These are phyloP conservation scores for Apamea sordens DNA, from an alignment of 2,888 invertebrate species.

Conservation along the genomic window DNA sequence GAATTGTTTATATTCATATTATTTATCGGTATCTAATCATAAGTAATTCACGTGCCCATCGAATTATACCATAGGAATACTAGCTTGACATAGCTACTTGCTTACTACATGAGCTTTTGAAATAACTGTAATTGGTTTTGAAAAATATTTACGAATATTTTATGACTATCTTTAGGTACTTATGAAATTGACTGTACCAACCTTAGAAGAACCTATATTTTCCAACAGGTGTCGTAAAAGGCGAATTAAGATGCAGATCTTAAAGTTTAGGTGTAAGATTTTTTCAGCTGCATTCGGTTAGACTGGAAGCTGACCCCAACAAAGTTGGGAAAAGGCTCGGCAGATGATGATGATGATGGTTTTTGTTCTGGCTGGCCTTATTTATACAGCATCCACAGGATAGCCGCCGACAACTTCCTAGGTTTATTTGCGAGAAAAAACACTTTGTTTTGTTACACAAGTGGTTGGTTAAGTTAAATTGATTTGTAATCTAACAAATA, in stretches of 20 bases:
- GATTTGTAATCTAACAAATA: constrained; percentile 9
- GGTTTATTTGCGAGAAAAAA: too few species aligned
- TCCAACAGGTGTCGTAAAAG: neutral
- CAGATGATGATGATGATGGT: too few species aligned
- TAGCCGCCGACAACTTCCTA: too few species aligned
- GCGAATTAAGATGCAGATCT: neutral
- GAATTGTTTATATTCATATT: neutral
- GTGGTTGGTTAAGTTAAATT: neutral
- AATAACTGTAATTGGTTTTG: neutral
- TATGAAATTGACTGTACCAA: neutral
- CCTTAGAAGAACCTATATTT: neutral
- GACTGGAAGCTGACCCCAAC: too few species aligned
- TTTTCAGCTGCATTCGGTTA: too few species aligned
- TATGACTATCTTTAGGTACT: neutral
- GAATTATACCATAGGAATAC: neutral
- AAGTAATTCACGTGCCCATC: too few species aligned
- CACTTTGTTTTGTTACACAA: neutral
- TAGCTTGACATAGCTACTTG: too few species aligned
- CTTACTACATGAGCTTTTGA: neutral
- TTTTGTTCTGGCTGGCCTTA: too few species aligned
- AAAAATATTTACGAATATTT: neutral
- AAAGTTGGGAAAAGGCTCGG: too few species aligned
- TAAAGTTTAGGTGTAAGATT: too few species aligned
- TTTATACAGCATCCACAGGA: too few species aligned
- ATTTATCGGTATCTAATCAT: neutral